Conservation (phyloP, 2,888 invertebrate species). For the Euproctis similis region DNA sequence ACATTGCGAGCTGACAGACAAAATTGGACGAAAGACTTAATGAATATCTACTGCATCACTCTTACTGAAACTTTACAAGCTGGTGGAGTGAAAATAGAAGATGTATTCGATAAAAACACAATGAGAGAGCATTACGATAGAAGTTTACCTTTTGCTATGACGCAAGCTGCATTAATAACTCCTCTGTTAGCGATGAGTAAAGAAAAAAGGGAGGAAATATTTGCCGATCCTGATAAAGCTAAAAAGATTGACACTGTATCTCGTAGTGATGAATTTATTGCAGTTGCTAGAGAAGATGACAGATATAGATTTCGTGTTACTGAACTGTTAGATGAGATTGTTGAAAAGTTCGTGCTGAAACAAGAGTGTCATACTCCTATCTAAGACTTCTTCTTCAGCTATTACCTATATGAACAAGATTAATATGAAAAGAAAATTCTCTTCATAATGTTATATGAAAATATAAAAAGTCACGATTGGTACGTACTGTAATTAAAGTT, state of each 20-base stretch:
- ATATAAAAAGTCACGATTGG: no score
- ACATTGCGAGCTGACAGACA: conserved; percentile 57
- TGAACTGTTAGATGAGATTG: conserved; percentile 74
- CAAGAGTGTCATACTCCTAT: no score
- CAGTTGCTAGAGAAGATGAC: conserved; percentile 36
- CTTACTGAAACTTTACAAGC: conserved; percentile 54
- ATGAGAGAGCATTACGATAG: conserved; percentile 39
- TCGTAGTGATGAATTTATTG: conserved; percentile 47
- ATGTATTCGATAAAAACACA: conserved; percentile 30
- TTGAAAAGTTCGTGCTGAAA: conserved; percentile 68
- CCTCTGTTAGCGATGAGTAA: conserved; percentile 43
- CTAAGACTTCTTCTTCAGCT: no score
- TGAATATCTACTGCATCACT: conserved; percentile 72
- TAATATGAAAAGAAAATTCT: no score
- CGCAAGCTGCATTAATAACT: conserved; percentile 52
- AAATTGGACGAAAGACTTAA: conserved; percentile 51
- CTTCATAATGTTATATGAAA: no score
- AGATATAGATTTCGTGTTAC: conserved; percentile 54
- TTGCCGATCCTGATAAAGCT: conserved; percentile 34
- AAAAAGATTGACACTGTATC: conserved; percentile 36
- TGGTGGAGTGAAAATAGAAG: conserved; percentile 31
- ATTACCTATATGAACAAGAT: no score
- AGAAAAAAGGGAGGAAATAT: conserved; percentile 37
- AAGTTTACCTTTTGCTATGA: conserved; percentile 47
- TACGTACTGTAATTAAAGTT: no score